Conservation (phyloP, 2,888 invertebrate species). For the Argyresthia goedartella region DNA sequence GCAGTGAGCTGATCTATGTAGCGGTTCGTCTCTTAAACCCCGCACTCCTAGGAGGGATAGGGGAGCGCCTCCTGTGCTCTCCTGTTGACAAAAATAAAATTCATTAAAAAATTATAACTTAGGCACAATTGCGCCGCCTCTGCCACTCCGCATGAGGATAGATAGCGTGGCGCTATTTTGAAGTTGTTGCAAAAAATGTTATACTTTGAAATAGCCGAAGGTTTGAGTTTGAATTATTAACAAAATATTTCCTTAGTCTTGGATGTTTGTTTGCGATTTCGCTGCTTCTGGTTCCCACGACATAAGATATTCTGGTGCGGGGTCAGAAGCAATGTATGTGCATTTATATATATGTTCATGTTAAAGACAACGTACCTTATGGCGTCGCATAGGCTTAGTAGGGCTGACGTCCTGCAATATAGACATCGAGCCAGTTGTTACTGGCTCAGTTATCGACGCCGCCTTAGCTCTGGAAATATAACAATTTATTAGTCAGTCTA, state of each 20-base stretch:
- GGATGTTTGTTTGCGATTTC: too few relatives aligned
- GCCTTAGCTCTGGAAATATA: conserved; percentile 49
- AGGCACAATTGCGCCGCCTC: too few relatives aligned
- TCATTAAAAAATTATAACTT: neutral
- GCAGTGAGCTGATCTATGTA: conserved; percentile 85
- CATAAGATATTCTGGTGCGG: too few relatives aligned
- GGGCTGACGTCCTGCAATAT: conserved; percentile 56
- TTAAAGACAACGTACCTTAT: conserved; percentile 22
- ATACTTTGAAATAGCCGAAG: too few relatives aligned
- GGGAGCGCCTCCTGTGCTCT: conserved; percentile 43
- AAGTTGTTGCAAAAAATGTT: too few relatives aligned
- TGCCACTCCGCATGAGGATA: too few relatives aligned
- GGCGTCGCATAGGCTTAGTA: conserved; percentile 50
- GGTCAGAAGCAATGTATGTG: too few relatives aligned
- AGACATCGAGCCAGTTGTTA: conserved; percentile 47
- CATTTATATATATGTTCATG: neutral
- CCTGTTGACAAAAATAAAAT: conserved; percentile 26
- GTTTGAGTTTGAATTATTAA: too few relatives aligned
- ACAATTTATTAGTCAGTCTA: neutral
- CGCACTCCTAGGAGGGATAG: conserved; percentile 52
- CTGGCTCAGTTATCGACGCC: conserved; percentile 47
- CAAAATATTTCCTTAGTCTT: too few relatives aligned
- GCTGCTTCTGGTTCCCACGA: too few relatives aligned
- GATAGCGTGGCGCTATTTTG: too few relatives aligned
- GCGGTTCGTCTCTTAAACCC: conserved; percentile 66